phyloP scores from a whole-genome alignment of 2,888 invertebrate species.

The Tridacna gigas region DNA sequence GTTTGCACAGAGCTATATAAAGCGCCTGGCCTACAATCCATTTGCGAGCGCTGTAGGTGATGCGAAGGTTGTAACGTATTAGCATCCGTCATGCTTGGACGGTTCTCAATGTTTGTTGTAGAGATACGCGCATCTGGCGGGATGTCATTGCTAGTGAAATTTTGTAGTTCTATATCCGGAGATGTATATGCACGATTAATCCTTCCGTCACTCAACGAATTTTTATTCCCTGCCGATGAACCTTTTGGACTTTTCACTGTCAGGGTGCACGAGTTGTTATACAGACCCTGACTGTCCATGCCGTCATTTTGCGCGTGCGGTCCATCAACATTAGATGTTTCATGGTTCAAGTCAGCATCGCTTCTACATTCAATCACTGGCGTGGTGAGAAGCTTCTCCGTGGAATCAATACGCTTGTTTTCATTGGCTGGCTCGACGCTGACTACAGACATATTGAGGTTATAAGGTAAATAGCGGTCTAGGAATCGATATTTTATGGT shows the following conservation, averaged over 20 bases:
- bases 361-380: slow-evolving; percentile 39
- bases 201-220: slow-evolving; percentile 72
- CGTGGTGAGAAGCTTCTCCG: slow-evolving; percentile 72
- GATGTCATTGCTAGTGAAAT: slow-evolving; percentile 63
- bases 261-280: slow-evolving; percentile 47
- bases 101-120: slow-evolving; percentile 39
- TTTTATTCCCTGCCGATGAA: slow-evolving; percentile 49
- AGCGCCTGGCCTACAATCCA: slow-evolving; percentile 48
- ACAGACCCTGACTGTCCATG: slow-evolving; percentile 56
- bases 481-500: slow-evolving; percentile 20
- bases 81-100: slow-evolving; percentile 52
- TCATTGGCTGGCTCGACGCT: slow-evolving; percentile 80
- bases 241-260: slow-evolving; percentile 52
- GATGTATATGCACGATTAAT: slow-evolving; percentile 82
- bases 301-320: slow-evolving; percentile 46
- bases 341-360: slow-evolving; percentile 41
- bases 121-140: slow-evolving; percentile 55
- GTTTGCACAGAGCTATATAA: slow-evolving; percentile 44
- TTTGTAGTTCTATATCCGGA: slow-evolving; percentile 81
- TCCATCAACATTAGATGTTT: slow-evolving; percentile 38
- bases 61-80: slow-evolving; percentile 55
- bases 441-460: slow-evolving; percentile 75
- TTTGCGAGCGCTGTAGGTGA: slow-evolving; percentile 17
- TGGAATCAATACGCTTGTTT: slow-evolving; percentile 81
- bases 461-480: slow-evolving; percentile 30